These are phyloP conservation scores for Miltochrista miniata DNA, from an alignment of 2,888 invertebrate species.

Conservation along the genomic window DNA sequence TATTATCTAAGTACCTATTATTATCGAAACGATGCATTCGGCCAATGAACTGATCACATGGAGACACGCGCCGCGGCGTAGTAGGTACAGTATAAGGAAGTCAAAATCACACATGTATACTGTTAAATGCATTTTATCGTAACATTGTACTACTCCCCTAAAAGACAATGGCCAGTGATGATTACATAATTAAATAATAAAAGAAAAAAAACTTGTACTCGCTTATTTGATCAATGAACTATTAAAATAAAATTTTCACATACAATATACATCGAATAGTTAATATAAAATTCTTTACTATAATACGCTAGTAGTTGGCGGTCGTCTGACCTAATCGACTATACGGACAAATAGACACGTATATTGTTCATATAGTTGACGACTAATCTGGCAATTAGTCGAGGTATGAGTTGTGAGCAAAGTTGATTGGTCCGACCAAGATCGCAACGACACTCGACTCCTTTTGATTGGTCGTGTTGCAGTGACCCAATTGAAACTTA, in stretches of 20 bases:
- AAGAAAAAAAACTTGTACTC: constrained; percentile 54
- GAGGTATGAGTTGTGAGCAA: too few species aligned
- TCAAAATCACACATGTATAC: constrained; percentile 35
- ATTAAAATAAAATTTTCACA: constrained; percentile 68
- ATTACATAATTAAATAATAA: constrained; percentile 26
- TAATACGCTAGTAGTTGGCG: constrained; percentile 44
- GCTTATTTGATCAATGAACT: constrained; percentile 64
- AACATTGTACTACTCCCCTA: constrained; percentile 68
- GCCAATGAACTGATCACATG: too few species aligned
- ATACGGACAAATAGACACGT: too few species aligned
- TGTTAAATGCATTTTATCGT: constrained; percentile 71
- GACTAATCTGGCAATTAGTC: neutral
- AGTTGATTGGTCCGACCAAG: too few species aligned
- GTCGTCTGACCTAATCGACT: constrained; percentile 15
- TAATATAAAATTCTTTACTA: constrained; percentile 66
- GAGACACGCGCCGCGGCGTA: too few species aligned
- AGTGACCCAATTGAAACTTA: too few species aligned
- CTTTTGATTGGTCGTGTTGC: too few species aligned
- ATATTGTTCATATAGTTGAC: too few species aligned
- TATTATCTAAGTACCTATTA: too few species aligned
- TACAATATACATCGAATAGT: constrained; percentile 72
- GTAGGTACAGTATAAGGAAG: too few species aligned
- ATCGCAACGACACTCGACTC: too few species aligned
- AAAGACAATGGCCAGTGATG: constrained; percentile 48
- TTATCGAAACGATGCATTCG: too few species aligned